Evolutionary conservation across 2,113 vertebrate genomes (phyloP).

Genomic region (Spheniscus mendiculus): DNA sequence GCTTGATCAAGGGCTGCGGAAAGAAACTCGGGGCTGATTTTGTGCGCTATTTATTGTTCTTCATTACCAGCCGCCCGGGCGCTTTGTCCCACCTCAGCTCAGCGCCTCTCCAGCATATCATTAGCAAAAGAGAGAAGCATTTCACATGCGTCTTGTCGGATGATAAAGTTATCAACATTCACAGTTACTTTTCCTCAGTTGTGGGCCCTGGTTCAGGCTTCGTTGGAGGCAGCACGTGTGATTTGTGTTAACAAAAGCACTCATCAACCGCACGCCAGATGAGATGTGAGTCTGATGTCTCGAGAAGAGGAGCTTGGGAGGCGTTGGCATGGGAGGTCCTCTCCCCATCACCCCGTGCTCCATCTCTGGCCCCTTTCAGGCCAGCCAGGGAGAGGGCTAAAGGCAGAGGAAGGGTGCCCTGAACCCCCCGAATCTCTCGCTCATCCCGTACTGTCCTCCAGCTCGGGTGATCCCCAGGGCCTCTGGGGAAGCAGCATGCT

Average conservation of each 20-base stretch:
- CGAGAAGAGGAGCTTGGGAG: not conserved
- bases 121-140: constrained; percentile 22
- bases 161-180: constrained; percentile 16
- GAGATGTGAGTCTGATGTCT: not conserved
- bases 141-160: not conserved
- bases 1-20: constrained; percentile 53
- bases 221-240: not conserved
- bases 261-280: fast-evolving
- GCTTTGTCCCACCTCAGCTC: constrained; percentile 47
- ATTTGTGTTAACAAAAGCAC: not conserved
- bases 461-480: fast-evolving
- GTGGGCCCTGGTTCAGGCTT: not conserved
- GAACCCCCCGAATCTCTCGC: fast-evolving
- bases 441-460: not conserved
- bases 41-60: not conserved
- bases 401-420: not conserved
- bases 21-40: not conserved
- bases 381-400: not conserved
- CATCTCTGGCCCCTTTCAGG: not conserved
- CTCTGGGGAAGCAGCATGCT: not conserved
- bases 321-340: fast-evolving
- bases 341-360: not conserved
- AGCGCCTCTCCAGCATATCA: not conserved
- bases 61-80: not conserved
- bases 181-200: not conserved